Base-by-base conservation (phyloP, 2,888 invertebrate genomes). In the Aporophyla lueneburgensis region DNA sequence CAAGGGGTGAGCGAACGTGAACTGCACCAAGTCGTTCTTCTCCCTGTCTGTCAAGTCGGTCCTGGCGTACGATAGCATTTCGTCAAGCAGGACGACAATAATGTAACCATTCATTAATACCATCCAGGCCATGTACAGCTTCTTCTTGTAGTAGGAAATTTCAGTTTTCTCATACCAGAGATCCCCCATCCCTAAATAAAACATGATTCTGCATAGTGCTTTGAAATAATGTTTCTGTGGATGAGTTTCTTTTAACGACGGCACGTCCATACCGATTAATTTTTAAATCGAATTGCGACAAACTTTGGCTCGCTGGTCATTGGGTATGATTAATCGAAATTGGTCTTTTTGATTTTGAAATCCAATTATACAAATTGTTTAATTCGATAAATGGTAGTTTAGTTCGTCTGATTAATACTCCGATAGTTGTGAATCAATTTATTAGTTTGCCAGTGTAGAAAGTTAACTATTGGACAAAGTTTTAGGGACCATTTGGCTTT, bases 151-250 rank as follows among this genome's bases (percentile, higher is more conserved):
- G 46, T 59, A 78, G 0, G 89, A 83, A 5, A 81, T 72, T n/a
- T 81, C 74, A 0, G 56, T 70, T 33, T 86, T 78, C 76, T 93
- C 92, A 71, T 93, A 93, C 94, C 94, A 94, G 66, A 88, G 90
- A 14, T 92, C 87, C 0, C 93, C 93, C 46, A 92, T 76, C 0
- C 94, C 94, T 4, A 92, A 77, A 33, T 87, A 91, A 82, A 89
- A 93, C 5, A 94, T 83, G 5, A 84, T 33, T 59, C 77, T 83
- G 78, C 93, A 93, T 40, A 94, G 84, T 14, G 77, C 53, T 85
- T 92, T 92, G 16, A 92, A 74, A 71, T 86, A 93, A 67, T 90
- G 84, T 68, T 93, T 93, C 79, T 93, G 92, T 0, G 92, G 91
- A 40, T 93, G 87, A 0, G 54, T 78, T n/a, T 77, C 49, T 24